Conservation (phyloP, 2,888 invertebrate species). For the Trachelus stipa region DNA sequence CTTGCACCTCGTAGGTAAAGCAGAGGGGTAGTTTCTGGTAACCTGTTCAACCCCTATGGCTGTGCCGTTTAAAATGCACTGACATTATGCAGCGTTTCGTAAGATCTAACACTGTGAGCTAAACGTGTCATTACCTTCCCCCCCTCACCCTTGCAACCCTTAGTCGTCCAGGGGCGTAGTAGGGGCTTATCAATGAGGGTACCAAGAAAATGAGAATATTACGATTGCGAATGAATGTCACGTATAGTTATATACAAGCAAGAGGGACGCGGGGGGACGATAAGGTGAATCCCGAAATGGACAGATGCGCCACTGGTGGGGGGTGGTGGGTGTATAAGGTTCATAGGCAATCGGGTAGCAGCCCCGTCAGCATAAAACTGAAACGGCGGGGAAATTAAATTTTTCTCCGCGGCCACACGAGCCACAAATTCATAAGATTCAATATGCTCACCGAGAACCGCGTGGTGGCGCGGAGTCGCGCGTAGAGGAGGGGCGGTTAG, state of each 20-base stretch:
- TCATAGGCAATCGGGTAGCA: neutral
- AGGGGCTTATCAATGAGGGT: too few species aligned
- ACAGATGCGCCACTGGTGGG: neutral
- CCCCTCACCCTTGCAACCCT: too few species aligned
- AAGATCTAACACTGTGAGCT: too few species aligned
- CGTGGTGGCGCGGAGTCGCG: conserved; percentile 21
- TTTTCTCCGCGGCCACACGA: conserved; percentile 46
- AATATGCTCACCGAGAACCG: conserved; percentile 53
- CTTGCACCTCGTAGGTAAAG: conserved; percentile 7
- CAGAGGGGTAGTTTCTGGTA: conserved; percentile 1
- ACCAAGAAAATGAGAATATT: too few species aligned
- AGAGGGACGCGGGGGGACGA: conserved; percentile 6
- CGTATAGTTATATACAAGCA: neutral
- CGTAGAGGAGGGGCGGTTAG: neutral
- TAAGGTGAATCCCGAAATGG: neutral
- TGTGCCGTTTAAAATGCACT: conserved; percentile 48
- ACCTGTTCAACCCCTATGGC: conserved; percentile 18
- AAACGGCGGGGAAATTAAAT: conserved; percentile 60
- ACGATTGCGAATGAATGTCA: too few species aligned
- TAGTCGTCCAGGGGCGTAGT: too few species aligned
- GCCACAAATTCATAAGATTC: conserved; percentile 63
- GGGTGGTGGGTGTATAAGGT: neutral
- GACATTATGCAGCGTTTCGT: conserved; percentile 43
- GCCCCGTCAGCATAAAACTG: conserved; percentile 45
- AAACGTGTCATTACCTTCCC: too few species aligned